A percentile compares a stretch with the other conserved stretches of the same genome.
phyloP scores from a whole-genome alignment of 2,888 invertebrate genomes.

The Amaurobius ferox region DNA sequence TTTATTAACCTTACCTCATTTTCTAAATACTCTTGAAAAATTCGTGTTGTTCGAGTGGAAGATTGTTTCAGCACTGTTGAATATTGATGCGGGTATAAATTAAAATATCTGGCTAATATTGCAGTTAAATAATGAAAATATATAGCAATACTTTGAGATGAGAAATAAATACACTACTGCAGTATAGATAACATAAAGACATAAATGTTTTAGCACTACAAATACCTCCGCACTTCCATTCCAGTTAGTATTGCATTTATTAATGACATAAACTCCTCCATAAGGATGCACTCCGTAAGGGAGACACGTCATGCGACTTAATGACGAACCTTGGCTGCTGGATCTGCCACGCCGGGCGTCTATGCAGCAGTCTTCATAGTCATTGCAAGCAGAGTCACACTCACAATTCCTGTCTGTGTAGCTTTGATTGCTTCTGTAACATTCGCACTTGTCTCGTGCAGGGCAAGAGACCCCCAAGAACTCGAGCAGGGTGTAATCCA shows the following conservation, averaged over 20 bases:
- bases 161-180: too few species aligned
- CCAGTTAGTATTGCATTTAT: constrained; percentile 13
- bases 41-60: too few species aligned
- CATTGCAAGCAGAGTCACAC: constrained; percentile 22
- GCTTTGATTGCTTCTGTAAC: neutral
- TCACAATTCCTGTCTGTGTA: constrained; percentile 28
- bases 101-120: too few species aligned
- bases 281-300: neutral
- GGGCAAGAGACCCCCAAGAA: constrained; percentile 22
- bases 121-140: too few species aligned
- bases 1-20: too few species aligned
- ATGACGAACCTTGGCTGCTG: neutral
- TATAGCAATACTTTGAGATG: too few species aligned
- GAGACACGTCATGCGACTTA: neutral
- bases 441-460: neutral
- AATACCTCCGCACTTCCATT: neutral
- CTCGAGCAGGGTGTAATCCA: constrained; percentile 16
- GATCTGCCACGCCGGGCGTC: neutral
- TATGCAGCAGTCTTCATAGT: constrained; percentile 40
- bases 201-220: too few species aligned
- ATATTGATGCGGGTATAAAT: too few species aligned
- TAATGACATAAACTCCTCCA: constrained; percentile 26
- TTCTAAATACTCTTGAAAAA: too few species aligned
- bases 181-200: too few species aligned
- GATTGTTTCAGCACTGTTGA: too few species aligned